These are phyloP conservation scores for Rotaria magnacalcarata DNA, from an alignment of 2,888 invertebrate genomes.

Conservation along the genomic window DNA sequence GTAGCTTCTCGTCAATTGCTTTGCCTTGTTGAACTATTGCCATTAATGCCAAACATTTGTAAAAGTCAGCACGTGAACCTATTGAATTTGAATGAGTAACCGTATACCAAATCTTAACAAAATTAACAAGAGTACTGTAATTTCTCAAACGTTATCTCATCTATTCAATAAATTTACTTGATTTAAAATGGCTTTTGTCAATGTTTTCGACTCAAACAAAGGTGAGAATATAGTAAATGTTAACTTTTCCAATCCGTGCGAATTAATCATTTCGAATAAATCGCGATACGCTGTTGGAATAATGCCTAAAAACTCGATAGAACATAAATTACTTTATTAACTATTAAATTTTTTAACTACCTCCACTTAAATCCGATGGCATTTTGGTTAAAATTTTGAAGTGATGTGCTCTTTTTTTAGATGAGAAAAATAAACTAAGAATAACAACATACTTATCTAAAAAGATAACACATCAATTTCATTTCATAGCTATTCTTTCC, in stretches of 20 bases:
- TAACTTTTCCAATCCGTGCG: background rate
- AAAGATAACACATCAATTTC: background rate
- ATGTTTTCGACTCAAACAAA: background rate
- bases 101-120: slow-evolving; percentile 57
- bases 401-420: background rate
- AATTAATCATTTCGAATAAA: background rate
- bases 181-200: background rate
- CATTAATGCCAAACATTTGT: slow-evolving; percentile 59
- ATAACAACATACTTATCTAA: background rate
- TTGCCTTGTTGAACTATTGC: slow-evolving; percentile 60
- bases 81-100: slow-evolving; percentile 56
- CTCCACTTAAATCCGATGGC: background rate
- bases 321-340: no score
- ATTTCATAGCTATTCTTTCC: background rate
- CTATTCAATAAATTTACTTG: background rate
- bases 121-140: no score
- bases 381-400: no score
- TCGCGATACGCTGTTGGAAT: background rate
- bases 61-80: slow-evolving; percentile 57
- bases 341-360: background rate
- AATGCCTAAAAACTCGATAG: background rate
- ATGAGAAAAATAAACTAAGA: background rate
- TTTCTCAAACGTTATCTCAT: no score
- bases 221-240: background rate
- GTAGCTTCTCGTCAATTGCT: slow-evolving; percentile 56